Evolutionary conservation across 2,113 vertebrate species (phyloP), one percentile per base, ranked within the genome.

Genomic region (Amblyornis subalaris): DNA sequence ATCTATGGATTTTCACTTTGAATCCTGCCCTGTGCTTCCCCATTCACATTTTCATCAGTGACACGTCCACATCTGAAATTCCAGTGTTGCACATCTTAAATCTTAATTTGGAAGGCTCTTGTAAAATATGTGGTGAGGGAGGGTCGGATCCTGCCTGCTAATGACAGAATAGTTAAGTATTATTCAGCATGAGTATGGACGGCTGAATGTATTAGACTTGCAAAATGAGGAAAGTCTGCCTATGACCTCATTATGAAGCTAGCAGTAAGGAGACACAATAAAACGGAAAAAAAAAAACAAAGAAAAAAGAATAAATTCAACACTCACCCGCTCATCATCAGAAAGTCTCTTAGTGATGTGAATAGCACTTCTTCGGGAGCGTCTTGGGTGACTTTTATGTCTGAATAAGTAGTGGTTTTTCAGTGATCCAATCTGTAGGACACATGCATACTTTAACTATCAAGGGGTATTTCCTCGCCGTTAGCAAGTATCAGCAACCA

Each of bases 391-490:
- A 77, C 64, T 98, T 95, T 97, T 98, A 84, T 99, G 98, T 96
- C 97, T 99, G 97, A 99, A 98, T 96, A 99, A 96, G 96, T 99
- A 99, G 92, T 99, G 99, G 96, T 99, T 99, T 98, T 99, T 97
- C 94, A 99, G 98, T 76, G 98, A 98, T 93, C 99, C 99, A 79
- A 99, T 99, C 99, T 99, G 94, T 53, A 97, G 97, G 73, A 93
- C 65, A 96, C 50, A 94, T 26, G 40, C 7, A 4, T 33, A 19
- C 55, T 74, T 83, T 80, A 70, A 54, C 50, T n/a, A 29, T 12
- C 2, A 0, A 54, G 26, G 53, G 20, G 4, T 19, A 45, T 53
- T 61, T 69, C 33, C 45, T 38, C 29, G 54, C 60, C 8, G 20
- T 22, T 23, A 88, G 60, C 58, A 75, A 76, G 24, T 5, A 67